These are phyloP conservation scores for Cylas formicarius DNA, from an alignment of 1,140 invertebrate genomes.

Conservation along the genomic window DNA sequence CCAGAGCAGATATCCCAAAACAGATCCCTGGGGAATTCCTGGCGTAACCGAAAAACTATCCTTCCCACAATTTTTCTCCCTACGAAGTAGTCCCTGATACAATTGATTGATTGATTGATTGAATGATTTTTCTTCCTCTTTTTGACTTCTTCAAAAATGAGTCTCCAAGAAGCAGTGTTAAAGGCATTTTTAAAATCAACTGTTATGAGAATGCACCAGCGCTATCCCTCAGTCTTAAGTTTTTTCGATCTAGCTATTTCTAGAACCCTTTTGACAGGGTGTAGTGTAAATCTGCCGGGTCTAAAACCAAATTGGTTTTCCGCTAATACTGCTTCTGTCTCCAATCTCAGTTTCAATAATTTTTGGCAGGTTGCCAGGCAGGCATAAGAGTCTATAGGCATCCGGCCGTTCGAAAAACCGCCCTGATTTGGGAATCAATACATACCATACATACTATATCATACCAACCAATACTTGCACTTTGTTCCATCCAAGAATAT, in stretches of 20 bases:
- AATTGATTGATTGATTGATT: neutral
- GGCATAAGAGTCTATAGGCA: no score
- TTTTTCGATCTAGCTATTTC: neutral
- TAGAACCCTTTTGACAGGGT: constrained; percentile 3
- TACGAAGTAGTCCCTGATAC: constrained; percentile 6
- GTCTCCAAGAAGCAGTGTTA: constrained; percentile 6
- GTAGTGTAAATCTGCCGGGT: constrained; percentile 3
- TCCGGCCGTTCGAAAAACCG: no score
- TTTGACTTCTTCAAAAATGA: constrained; percentile 5
- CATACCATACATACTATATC: no score
- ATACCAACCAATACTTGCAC: no score
- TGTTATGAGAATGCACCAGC: constrained; percentile 9
- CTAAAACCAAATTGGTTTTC: constrained; percentile 8
- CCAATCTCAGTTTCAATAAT: no score
- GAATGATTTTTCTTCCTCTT: neutral
- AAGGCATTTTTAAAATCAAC: constrained; percentile 13
- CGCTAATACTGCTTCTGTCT: neutral
- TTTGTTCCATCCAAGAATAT: no score
- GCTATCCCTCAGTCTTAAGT: no score
- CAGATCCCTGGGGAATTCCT: constrained; percentile 45
- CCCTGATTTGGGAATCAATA: no score
- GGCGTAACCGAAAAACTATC: neutral
- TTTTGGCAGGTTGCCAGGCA: no score
- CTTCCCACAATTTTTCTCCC: neutral
- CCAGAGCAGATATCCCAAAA: constrained; percentile 41